Conservation (phyloP, 2,888 invertebrate genomes). For the Orthosia gracilis region DNA sequence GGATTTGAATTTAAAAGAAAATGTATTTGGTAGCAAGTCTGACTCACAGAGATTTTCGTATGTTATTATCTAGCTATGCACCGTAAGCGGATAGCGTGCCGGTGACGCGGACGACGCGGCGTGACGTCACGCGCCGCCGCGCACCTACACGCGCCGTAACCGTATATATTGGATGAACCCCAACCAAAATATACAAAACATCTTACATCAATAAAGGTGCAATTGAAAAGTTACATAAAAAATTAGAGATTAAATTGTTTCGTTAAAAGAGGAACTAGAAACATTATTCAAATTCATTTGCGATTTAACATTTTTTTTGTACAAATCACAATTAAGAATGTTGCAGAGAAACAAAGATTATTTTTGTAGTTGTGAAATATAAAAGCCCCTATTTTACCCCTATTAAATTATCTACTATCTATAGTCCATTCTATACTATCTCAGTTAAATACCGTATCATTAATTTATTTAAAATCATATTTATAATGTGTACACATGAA, state of each 20-base stretch:
- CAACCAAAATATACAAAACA: conserved; percentile 82
- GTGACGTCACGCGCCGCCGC: conserved; percentile 22
- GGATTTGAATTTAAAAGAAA: conserved; percentile 72
- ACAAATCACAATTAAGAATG: conserved; percentile 72
- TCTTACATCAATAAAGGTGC: conserved; percentile 73
- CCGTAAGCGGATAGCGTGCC: conserved; percentile 66
- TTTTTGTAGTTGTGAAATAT: conserved; percentile 62
- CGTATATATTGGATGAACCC: conserved; percentile 71
- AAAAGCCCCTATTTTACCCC: conserved; percentile 86
- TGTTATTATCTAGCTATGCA: conserved; percentile 76
- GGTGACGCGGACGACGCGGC: conserved; percentile 22
- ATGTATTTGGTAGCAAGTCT: conserved; percentile 77
- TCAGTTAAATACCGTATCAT: conserved; percentile 82
- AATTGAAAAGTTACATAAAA: conserved; percentile 73
- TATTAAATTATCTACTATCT: conserved; percentile 88
- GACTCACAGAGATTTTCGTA: conserved; percentile 60
- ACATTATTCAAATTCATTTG: conserved; percentile 69
- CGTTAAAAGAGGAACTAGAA: conserved; percentile 75
- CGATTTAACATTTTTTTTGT: conserved; percentile 57
- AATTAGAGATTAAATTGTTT: conserved; percentile 71
- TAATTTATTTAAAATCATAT: conserved; percentile 70
- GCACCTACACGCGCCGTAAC: conserved; percentile 65
- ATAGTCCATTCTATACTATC: conserved; percentile 85
- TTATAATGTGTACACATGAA: conserved; percentile 64
- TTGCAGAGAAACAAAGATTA: conserved; percentile 62